Conservation (phyloP, 2,797 vertebrate genomes). For the Sebastes aleutianus region DNA sequence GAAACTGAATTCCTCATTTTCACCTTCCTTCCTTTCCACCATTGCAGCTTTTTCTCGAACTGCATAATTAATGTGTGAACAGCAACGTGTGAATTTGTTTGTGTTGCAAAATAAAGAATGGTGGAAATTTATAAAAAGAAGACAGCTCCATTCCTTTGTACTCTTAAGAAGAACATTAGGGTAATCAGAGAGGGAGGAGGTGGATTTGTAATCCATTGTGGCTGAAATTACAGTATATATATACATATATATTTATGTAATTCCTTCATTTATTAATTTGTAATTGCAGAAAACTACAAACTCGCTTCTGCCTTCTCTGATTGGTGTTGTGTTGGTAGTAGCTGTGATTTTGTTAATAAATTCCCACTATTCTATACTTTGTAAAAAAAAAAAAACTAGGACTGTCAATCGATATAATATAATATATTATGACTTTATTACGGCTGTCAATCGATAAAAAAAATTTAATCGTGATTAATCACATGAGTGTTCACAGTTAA, state of each 20-base stretch:
- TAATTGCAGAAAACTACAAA: slow-evolving; percentile 3
- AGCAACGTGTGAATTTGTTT: slow-evolving; percentile 86
- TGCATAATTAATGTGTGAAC: slow-evolving; percentile 91
- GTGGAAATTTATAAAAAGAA: slow-evolving; percentile 62
- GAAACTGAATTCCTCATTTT: slow-evolving; percentile 86
- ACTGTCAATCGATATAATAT: too few species aligned
- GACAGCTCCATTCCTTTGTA: slow-evolving; percentile 55
- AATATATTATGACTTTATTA: too few species aligned
- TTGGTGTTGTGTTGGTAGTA: background rate
- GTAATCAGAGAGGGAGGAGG: slow-evolving; percentile 21
- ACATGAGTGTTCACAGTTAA: too few species aligned
- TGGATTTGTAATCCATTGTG: slow-evolving; percentile 9
- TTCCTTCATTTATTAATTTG: background rate
- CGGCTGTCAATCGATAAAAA: too few species aligned
- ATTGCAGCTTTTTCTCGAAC: slow-evolving; percentile 86
- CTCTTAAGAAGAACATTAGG: slow-evolving; percentile 50
- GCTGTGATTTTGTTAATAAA: background rate
- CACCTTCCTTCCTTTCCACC: slow-evolving; percentile 87
- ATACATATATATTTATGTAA: background rate
- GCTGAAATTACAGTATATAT: slow-evolving; percentile 7
- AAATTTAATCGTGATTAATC: too few species aligned
- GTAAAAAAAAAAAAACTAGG: background rate
- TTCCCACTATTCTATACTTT: background rate
- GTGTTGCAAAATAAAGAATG: slow-evolving; percentile 79
- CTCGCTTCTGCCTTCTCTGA: background rate